These are phyloP conservation scores for Dreissena rostriformis DNA, from an alignment of 1,140 invertebrate species.

Conservation along the genomic window DNA sequence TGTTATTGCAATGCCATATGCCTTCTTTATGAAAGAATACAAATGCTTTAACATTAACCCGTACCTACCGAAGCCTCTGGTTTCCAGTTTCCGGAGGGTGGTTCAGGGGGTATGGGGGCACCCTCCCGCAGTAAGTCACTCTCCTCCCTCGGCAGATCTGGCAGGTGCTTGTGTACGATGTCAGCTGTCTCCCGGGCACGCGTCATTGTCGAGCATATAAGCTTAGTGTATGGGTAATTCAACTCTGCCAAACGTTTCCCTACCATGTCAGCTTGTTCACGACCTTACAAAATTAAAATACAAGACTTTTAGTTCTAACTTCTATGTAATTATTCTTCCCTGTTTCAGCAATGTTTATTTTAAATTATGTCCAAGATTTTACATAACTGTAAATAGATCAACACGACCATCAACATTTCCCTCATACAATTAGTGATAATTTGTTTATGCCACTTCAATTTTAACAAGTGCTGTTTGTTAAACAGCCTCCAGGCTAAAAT, in stretches of 20 bases:
- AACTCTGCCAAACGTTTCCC: constrained; percentile 87
- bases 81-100: constrained; percentile 92
- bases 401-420: no score
- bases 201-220: constrained; percentile 96
- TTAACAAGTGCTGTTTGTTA: no score
- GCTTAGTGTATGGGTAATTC: constrained; percentile 88
- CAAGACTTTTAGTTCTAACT: background rate
- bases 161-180: constrained; percentile 88
- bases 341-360: no score
- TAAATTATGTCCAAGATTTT: no score
- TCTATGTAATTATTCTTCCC: no score
- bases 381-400: no score
- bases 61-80: constrained; percentile 88
- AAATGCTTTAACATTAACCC: background rate
- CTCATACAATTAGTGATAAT: no score
- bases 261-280: constrained; percentile 91
- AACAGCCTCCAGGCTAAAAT: no score
- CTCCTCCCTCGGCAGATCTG: constrained; percentile 82
- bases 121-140: constrained; percentile 95
- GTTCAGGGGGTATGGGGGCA: constrained; percentile 94
- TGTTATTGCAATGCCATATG: no score
- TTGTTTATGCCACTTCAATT: no score
- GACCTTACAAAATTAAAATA: constrained; percentile 83
- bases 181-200: constrained; percentile 94
- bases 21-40: no score